Base-by-base conservation (phyloP, 2,113 vertebrate species). In the Callopanchax toddi region DNA sequence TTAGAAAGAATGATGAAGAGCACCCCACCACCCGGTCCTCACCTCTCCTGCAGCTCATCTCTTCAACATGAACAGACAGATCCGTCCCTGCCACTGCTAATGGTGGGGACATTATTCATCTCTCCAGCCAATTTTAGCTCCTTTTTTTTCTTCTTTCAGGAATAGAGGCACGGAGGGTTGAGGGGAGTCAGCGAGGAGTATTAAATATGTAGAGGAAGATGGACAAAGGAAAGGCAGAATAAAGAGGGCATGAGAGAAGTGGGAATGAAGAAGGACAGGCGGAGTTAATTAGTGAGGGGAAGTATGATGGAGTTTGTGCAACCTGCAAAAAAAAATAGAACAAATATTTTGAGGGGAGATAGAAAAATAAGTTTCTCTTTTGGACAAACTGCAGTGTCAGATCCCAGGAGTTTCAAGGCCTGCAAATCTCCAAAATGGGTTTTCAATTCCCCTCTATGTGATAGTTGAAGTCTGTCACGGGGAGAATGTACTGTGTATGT, bases 61-160 rank as follows among this genome's bases (percentile, higher is more conserved):
- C 66, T 64, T 69, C 68, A 92, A 4, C 91, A 92, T 92, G 91
- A 92, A 94, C 93, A 93, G 93, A 79, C 86, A 81, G 89, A 92
- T 91, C 91, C 78, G 81, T 92, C 91, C 91, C 86, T 71, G 89
- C 74, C 89, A 83, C 80, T 85, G 87, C 88, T 94, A 94, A 94
- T 93, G 92, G 86, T 71, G 86, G 73, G 86, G 90, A 93, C 93
- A 94, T 94, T 93, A 94, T 95, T 94, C 92, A 92, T 92, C 91
- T 89, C 89, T 91, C 87, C 79, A 89, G 89, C 89, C 89, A 92
- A 90, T 93, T 90, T 92, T 82, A 87, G 80, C 55, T 86, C 81
- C n/a, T n/a, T n/a, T n/a, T n/a, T n/a, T 76, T 81, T 83, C 23
- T 44, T 91, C 81, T 91, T 89, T 85, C 81, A 81, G 89, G 82